Evolutionary conservation across 2,113 vertebrate species (phyloP).

Genomic region (Poeciliopsis occidentalis): DNA sequence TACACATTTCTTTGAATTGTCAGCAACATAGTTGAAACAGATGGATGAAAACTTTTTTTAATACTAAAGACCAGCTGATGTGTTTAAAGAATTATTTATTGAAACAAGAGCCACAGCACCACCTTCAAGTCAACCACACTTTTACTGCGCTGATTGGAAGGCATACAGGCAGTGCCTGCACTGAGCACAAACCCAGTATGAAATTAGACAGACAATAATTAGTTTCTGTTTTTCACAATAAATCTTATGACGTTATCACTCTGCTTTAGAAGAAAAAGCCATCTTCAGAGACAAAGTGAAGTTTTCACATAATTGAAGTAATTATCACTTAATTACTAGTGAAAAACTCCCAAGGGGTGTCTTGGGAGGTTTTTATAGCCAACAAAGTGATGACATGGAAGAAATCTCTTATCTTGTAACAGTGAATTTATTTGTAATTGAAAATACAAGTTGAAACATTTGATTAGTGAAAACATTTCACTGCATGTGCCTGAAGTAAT

Average conservation of each 20-base stretch:
- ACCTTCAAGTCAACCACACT: not conserved
- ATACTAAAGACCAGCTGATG: slow-evolving; percentile 23
- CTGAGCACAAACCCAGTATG: not conserved
- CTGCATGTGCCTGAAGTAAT: not conserved
- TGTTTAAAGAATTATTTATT: slow-evolving; percentile 18
- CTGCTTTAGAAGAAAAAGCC: not conserved
- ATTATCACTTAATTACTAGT: not conserved
- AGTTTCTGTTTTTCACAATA: not conserved
- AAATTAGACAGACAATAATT: not conserved
- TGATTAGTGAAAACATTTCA: not conserved
- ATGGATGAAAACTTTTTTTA: slow-evolving; percentile 27
- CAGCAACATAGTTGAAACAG: not conserved
- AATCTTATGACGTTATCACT: not conserved
- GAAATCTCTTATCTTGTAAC: not conserved
- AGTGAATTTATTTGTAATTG: not conserved
- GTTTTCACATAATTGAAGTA: not conserved
- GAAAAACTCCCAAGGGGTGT: no score
- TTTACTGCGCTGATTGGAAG: not conserved
- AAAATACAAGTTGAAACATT: not conserved
- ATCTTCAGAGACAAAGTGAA: slow-evolving; percentile 1
- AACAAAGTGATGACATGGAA: not conserved
- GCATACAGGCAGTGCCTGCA: no score
- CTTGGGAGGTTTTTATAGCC: not conserved
- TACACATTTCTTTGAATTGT: not conserved
- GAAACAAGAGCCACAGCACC: not conserved